Conservation (phyloP, 2,797 vertebrate genomes). For the Lepus oiostolus region DNA sequence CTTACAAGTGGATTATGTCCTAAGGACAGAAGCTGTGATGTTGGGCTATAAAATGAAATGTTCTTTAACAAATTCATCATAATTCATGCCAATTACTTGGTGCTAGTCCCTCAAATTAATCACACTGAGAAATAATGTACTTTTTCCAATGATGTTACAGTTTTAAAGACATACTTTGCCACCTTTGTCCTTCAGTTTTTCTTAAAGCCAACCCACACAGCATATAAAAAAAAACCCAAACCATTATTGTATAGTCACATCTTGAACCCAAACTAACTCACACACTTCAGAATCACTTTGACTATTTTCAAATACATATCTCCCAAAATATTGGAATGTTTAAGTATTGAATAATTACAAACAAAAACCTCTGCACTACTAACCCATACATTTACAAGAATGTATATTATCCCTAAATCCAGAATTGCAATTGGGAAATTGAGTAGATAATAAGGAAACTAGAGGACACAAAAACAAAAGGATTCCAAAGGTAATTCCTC, state of each 20-base stretch:
- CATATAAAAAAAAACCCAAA: slow-evolving; percentile 21
- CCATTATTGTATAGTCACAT: not conserved
- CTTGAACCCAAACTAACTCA: slow-evolving; percentile 14
- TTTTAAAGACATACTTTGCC: not conserved
- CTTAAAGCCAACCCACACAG: not conserved
- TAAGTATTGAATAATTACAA: slow-evolving; percentile 3
- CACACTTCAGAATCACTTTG: not conserved
- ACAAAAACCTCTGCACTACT: not conserved
- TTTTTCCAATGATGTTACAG: not conserved
- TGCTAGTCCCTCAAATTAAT: not conserved
- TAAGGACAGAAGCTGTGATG: not conserved
- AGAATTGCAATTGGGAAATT: not conserved
- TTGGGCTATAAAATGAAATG: slow-evolving; percentile 16
- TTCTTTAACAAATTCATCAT: not conserved
- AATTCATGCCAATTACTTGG: not conserved
- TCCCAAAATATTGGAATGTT: not conserved
- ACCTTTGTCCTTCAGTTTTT: not conserved
- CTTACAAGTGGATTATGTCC: not conserved
- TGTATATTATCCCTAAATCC: not conserved
- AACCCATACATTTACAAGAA: not conserved
- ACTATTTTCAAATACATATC: slow-evolving; percentile 37
- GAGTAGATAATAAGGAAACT: not conserved
- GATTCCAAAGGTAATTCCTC: not conserved
- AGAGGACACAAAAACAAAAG: not conserved
- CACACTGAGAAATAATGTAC: not conserved